These are phyloP conservation scores for Tolmerus cingulatus DNA, from an alignment of 2,888 invertebrate species.

Conservation along the genomic window DNA sequence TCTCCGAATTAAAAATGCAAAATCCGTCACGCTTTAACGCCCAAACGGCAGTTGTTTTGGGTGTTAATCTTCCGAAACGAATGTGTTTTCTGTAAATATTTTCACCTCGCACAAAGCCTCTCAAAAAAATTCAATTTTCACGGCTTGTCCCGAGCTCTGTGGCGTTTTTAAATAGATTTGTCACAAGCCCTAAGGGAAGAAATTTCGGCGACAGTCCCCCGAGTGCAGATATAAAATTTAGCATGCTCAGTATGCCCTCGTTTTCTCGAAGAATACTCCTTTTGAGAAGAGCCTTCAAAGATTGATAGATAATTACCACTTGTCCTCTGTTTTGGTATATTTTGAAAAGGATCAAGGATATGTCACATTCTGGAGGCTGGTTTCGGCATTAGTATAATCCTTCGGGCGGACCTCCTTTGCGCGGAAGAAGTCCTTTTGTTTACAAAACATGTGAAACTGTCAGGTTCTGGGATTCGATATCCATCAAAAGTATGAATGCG, in stretches of 20 bases:
- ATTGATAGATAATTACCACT: slow-evolving; percentile 19
- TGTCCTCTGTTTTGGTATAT: not conserved
- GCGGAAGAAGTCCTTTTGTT: slow-evolving; percentile 23
- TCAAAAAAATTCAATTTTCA: slow-evolving; percentile 27
- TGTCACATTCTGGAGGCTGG: not conserved
- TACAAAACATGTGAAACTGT: slow-evolving; percentile 36
- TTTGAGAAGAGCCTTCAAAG: not conserved
- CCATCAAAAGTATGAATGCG: slow-evolving; percentile 27
- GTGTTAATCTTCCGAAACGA: slow-evolving; percentile 23
- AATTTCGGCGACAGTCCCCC: not conserved
- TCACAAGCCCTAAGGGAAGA: not conserved
- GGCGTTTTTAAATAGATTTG: slow-evolving; percentile 1
- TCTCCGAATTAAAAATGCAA: slow-evolving; percentile 10
- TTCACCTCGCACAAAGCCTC: slow-evolving; percentile 22
- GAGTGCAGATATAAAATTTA: not conserved
- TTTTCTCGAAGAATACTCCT: not conserved
- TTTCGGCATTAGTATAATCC: slow-evolving; percentile 13
- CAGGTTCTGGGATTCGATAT: slow-evolving; percentile 9
- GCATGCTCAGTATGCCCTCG: slow-evolving; percentile 2
- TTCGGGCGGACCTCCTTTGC: not conserved
- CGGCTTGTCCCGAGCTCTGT: not conserved
- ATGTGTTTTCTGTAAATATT: slow-evolving; percentile 39
- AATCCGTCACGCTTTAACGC: slow-evolving; percentile 10
- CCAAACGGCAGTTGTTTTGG: not conserved
- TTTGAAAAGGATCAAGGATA: slow-evolving; percentile 7